Evolutionary conservation across 2,888 invertebrate species (phyloP).

Genomic region (Cheiracanthium punctorium): DNA sequence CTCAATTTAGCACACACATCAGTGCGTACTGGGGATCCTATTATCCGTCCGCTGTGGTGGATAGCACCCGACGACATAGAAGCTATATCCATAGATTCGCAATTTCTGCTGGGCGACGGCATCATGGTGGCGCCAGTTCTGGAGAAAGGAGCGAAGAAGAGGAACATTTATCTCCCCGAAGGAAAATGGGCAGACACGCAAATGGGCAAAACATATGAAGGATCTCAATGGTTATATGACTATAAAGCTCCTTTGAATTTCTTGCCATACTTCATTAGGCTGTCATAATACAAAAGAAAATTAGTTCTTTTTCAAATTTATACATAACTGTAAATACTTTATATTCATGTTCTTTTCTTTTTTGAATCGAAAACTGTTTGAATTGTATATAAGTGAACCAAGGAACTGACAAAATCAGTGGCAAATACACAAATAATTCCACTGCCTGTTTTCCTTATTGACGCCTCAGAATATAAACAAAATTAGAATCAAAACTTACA

Average conservation of each 20-base stretch:
- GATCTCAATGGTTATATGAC: slow-evolving; percentile 51
- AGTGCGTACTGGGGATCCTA: slow-evolving; percentile 81
- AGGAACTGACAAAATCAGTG: no score
- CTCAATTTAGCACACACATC: slow-evolving; percentile 81
- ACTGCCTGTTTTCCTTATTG: no score
- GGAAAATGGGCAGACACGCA: slow-evolving; percentile 84
- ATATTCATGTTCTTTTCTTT: no score
- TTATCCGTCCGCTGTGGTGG: slow-evolving; percentile 92
- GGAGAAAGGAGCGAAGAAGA: slow-evolving; percentile 81
- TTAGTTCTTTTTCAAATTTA: no score
- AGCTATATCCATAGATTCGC: slow-evolving; percentile 79
- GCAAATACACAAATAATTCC: no score
- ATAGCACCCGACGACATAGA: slow-evolving; percentile 82
- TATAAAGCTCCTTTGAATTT: slow-evolving; percentile 51
- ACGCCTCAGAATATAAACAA: no score
- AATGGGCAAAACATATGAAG: slow-evolving; percentile 31
- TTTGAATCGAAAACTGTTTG: no score
- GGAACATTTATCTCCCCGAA: slow-evolving; percentile 89
- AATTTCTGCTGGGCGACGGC: slow-evolving; percentile 92
- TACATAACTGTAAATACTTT: slow-evolving; percentile 2
- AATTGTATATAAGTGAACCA: no score
- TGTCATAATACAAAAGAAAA: background rate
- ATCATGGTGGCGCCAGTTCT: slow-evolving; percentile 92
- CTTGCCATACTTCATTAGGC: slow-evolving; percentile 53
- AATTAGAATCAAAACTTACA: no score